These are phyloP conservation scores for Centroberyx gerrardi DNA, from an alignment of 2,797 vertebrate species.

Conservation along the genomic window DNA sequence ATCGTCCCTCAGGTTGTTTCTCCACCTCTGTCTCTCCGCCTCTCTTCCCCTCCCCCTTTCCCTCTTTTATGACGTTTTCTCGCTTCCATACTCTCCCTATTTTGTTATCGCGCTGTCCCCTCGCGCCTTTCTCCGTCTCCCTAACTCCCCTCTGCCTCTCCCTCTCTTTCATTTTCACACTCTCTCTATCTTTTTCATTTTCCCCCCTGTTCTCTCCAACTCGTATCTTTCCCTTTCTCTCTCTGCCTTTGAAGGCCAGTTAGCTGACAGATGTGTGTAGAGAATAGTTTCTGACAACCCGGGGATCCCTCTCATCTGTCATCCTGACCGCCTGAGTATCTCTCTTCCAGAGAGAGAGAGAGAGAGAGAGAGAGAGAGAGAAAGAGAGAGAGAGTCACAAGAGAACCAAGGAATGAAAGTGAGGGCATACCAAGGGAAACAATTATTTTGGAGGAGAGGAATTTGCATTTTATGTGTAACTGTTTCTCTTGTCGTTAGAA, in stretches of 20 bases:
- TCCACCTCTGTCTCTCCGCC: neutral
- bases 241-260: conserved; percentile 61
- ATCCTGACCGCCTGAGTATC: conserved; percentile 52
- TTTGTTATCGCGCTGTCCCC: conserved; percentile 37
- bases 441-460: conserved; percentile 47
- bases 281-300: conserved; percentile 72
- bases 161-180: conserved; percentile 42
- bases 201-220: conserved; percentile 19
- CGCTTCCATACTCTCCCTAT: conserved; percentile 5
- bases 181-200: conserved; percentile 56
- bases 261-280: conserved; percentile 73
- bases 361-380: neutral
- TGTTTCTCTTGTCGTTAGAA: conserved; percentile 39
- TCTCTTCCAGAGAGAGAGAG: conserved; percentile 27
- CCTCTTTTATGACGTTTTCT: neutral
- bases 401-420: conserved; percentile 22
- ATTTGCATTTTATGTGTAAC: conserved; percentile 28
- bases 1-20: neutral
- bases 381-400: conserved; percentile 16
- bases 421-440: conserved; percentile 38
- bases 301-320: conserved; percentile 69
- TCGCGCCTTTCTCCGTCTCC: neutral
- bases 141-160: neutral
- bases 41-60: conserved; percentile 3
- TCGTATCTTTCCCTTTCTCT: conserved; percentile 40